Base-by-base conservation (phyloP, 2,797 vertebrate species). In the Paguma larvata region DNA sequence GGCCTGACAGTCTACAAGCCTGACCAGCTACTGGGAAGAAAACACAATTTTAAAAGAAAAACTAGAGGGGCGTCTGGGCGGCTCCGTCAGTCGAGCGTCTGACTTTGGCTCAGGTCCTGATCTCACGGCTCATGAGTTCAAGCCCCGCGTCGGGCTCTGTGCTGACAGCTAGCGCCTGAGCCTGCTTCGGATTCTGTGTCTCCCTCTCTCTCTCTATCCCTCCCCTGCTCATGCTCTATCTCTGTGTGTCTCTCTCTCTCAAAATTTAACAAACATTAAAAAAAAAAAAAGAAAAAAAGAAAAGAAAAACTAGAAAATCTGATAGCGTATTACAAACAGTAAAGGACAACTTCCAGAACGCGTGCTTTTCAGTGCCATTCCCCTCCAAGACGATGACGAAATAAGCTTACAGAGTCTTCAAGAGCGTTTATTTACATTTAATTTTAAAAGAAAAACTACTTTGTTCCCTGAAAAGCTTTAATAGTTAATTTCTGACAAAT, bases 401-500 rank as follows among this genome's bases (percentile, higher is more conserved):
- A 30, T 53, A 94, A 62, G 27, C 86, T 85, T 68, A 86, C 8
- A 41, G 0, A 25, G 23, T 82, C 75, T 85, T 89, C 18, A 44
- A 92, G 32, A 79, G 34, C 25, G 25, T 91, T 75, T 82, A 83
- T 46, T 84, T 73, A 77, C 56, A 59, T 85, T 80, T 48, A 73
- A 41, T 63, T 59, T 75, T 38, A 62, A 90, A 75, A 51, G 32
- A 38, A 82, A 93, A 79, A 89, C 10, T 80, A 89, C 63, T 93
- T 83, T 70, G 62, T 91, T 65, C 38, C 68, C 21, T 63, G 19
- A n/a, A 72, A 84, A 46, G 23, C 30, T 89, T 80, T 80, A 48
- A 67, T 27, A 59, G 87, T 78, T 83, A 56, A 30, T 41, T 93
- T 93, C 56, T 91, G 34, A 90, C 15, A 89, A 75, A 72, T 85